phyloP scores from a whole-genome alignment of 2,797 vertebrate species.

The Sternotherus odoratus region DNA sequence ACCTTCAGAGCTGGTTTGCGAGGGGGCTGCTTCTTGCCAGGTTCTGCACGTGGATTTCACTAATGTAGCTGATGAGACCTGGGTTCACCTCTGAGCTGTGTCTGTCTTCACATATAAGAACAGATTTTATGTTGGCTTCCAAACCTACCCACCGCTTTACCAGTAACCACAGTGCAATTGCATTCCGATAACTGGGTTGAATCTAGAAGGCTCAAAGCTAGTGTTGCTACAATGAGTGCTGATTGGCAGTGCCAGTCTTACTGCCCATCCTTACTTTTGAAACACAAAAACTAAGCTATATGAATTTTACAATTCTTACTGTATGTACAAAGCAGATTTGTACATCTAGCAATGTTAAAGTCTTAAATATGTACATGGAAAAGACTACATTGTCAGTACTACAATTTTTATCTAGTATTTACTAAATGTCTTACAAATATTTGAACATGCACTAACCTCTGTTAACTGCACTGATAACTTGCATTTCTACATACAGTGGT shows the following conservation, averaged over 20 bases:
- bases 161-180: background rate
- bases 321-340: background rate
- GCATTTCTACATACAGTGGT: background rate
- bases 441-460: rapidly evolving
- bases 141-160: background rate
- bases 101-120: background rate
- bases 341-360: background rate
- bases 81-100: background rate
- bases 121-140: background rate
- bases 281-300: background rate
- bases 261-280: background rate
- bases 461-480: background rate
- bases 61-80: background rate
- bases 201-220: background rate
- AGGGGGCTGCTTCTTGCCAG: background rate
- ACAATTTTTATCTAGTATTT: background rate
- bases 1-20: too few relatives aligned
- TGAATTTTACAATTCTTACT: background rate
- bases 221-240: background rate
- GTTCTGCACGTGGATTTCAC: background rate
- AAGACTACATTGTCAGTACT: background rate
- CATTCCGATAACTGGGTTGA: background rate
- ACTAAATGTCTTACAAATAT: background rate
- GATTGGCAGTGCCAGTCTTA: background rate
- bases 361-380: background rate